Evolutionary conservation across 2,797 vertebrate species (phyloP).

Genomic region (Lacerta viridis): DNA sequence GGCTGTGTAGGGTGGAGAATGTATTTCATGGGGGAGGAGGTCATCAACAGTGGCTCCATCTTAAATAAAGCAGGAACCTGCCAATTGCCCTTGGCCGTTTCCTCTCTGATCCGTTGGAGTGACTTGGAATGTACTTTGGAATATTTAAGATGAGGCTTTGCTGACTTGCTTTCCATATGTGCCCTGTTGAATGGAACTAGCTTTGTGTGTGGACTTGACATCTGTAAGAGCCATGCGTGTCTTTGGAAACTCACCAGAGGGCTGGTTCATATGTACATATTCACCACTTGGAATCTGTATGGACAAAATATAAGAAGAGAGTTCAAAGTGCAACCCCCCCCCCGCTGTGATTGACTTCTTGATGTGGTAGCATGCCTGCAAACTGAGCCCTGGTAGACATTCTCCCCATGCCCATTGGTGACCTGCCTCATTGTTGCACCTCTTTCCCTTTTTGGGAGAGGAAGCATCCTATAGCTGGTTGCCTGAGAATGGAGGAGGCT

Average conservation of each 20-base stretch:
- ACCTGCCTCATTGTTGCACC: background rate
- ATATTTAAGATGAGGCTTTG: background rate
- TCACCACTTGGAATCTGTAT: background rate
- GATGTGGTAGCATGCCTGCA: background rate
- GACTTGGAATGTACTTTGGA: background rate
- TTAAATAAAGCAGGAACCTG: background rate
- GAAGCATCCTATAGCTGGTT: background rate
- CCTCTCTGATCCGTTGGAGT: background rate
- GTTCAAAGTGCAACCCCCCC: background rate
- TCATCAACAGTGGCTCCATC: background rate
- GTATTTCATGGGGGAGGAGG: background rate
- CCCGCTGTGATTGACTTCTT: background rate
- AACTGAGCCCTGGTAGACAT: background rate
- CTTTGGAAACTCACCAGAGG: background rate
- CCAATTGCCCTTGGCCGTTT: background rate
- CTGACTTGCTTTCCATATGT: background rate
- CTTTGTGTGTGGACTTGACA: background rate
- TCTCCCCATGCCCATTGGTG: too few species aligned
- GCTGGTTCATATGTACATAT: background rate
- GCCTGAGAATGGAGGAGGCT: background rate
- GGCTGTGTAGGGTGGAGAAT: background rate
- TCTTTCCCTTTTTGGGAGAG: background rate
- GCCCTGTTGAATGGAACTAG: constrained; percentile 2
- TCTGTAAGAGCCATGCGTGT: background rate
- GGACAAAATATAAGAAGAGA: background rate